Percentiles rank a stretch among this genome's conserved stretches.
These are phyloP conservation scores for Diorhabda sublineata DNA, from an alignment of 1,140 invertebrate genomes.

Conservation along the genomic window DNA sequence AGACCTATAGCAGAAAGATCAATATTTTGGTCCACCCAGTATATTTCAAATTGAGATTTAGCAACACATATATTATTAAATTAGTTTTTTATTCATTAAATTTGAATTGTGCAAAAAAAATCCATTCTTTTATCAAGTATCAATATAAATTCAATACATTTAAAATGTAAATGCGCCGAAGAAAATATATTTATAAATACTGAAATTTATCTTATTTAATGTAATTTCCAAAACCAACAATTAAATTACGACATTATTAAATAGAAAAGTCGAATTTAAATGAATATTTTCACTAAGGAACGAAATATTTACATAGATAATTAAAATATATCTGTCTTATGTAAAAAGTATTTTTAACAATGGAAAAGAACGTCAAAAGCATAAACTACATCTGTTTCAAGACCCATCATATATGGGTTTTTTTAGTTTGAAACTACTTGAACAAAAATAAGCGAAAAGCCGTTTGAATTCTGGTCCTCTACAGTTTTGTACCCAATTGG, in stretches of 20 bases:
- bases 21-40: too few relatives aligned
- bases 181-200: too few relatives aligned
- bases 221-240: not conserved
- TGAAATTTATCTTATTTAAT: not conserved
- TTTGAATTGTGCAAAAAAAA: too few relatives aligned
- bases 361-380: not conserved
- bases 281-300: not conserved
- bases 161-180: too few relatives aligned
- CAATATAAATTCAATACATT: too few relatives aligned
- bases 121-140: too few relatives aligned
- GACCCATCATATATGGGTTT: conserved; percentile 1
- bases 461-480: conserved; percentile 7
- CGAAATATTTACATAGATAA: not conserved
- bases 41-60: too few relatives aligned
- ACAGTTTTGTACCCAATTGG: conserved; percentile 9
- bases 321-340: not conserved
- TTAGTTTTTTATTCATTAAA: too few relatives aligned
- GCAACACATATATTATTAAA: too few relatives aligned
- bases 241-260: not conserved
- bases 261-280: not conserved
- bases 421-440: not conserved
- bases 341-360: not conserved
- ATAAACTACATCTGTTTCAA: not conserved
- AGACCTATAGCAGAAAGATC: too few relatives aligned
- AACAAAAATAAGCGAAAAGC: conserved; percentile 11